Evolutionary conservation across 2,113 vertebrate genomes (phyloP), one percentile per base, ranked within the genome.

Genomic region (Carollia perspicillata): DNA sequence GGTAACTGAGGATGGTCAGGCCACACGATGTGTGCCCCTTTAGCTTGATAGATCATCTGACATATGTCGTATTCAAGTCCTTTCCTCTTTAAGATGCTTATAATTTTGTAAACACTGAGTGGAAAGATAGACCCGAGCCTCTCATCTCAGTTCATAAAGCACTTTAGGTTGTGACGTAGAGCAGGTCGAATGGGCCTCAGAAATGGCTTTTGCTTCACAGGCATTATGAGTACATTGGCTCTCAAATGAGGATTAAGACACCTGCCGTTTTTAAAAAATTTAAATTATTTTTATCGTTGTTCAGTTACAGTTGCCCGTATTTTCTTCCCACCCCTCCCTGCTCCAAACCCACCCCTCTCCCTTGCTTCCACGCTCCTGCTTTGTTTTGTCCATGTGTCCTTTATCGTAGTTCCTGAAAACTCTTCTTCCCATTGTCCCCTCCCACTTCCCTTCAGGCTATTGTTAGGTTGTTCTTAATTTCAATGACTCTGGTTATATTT

Each of bases 21-120:
- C 23, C 9, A 13, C 5, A 8, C 33, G 13, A 49, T 1, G 8
- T 3, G 8, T 28, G 3, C 5, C 23, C 12, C 5, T 8, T 20
- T 26, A 75, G 40, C 81, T n/a, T 55, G 28, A 6, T 33, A 18
- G 40, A 75, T 37, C 44, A 51, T 83, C 55, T 53, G 5, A 77
- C 81, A 14, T 47, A 14, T 30, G 49, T n/a, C 30, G 3, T 40
- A 42, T 13, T 60, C 8, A 89, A 44, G 40, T 86, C 11, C 49
- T 77, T 71, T 85, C 79, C 51, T 80, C 37, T 91, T 84, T 47
- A 77, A 91, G 49, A 74, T 78, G 51, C 40, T 69, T 74, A 44
- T 42, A 33, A n/a, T 90, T 71, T 90, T 94, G 30, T 93, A 44
- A 75, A 75, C 33, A 58, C 63, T 42, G 18, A 47, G 49, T 53